Conservation (phyloP, 2,888 invertebrate genomes). For the Xestia xanthographa region DNA sequence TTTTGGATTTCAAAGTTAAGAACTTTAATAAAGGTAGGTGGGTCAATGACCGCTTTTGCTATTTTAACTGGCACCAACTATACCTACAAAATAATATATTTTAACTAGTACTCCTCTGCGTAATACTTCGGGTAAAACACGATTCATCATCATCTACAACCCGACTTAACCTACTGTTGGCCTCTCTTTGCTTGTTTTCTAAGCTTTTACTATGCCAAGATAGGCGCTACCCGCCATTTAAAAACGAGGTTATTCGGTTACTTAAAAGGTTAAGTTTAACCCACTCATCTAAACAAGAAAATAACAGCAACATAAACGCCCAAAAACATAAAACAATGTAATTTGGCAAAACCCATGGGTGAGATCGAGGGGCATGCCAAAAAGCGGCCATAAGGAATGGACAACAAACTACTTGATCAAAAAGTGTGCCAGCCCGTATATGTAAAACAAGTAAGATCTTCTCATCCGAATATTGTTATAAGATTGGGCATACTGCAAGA, state of each 20-base stretch:
- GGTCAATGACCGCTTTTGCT: too few relatives aligned
- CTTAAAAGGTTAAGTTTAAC: neutral
- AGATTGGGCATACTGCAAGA: slow-evolving; percentile 23
- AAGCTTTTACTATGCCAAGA: neutral
- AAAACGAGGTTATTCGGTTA: too few relatives aligned
- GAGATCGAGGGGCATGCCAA: slow-evolving; percentile 42
- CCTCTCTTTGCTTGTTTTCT: too few relatives aligned
- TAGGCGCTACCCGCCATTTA: neutral
- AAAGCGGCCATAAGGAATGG: slow-evolving; percentile 16
- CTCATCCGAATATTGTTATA: slow-evolving; percentile 26
- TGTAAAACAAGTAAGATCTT: slow-evolving; percentile 35
- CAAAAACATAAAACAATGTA: slow-evolving; percentile 16
- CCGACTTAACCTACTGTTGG: too few relatives aligned
- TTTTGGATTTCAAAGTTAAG: too few relatives aligned
- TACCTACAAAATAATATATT: neutral
- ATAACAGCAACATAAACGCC: neutral
- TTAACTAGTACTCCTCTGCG: neutral
- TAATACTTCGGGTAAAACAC: neutral
- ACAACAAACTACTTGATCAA: slow-evolving; percentile 28
- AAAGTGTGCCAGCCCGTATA: slow-evolving; percentile 43
- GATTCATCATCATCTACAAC: neutral
- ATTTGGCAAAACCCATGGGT: slow-evolving; percentile 39
- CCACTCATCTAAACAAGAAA: neutral
- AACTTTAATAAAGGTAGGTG: too few relatives aligned
- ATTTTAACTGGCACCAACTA: too few relatives aligned